Evolutionary conservation across 2,797 vertebrate species (phyloP).

Genomic region (Podarcis lilfordi): DNA sequence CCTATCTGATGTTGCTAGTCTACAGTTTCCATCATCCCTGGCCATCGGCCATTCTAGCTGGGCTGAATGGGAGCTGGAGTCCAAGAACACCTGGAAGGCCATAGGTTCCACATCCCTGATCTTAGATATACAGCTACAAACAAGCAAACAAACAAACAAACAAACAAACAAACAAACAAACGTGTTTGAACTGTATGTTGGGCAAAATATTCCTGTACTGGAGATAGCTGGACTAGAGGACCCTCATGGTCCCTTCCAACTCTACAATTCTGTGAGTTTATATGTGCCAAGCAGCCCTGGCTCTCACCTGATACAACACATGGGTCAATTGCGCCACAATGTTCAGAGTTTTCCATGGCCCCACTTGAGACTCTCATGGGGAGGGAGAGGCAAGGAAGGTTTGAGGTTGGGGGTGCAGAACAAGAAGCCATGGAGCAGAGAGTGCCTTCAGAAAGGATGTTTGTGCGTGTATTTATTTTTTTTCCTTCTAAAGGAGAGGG

Average conservation of each 20-base stretch:
- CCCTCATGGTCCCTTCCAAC: too few relatives aligned
- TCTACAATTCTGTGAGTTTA: neutral
- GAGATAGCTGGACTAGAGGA: too few relatives aligned
- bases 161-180: neutral
- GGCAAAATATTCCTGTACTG: too few relatives aligned
- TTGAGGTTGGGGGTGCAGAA: neutral
- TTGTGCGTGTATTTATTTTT: neutral
- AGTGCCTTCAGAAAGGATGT: slow-evolving; percentile 24
- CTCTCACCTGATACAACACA: neutral
- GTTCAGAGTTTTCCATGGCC: slow-evolving; percentile 3
- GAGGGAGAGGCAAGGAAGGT: neutral
- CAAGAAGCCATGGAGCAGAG: slow-evolving; percentile 26
- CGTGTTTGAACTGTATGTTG: too few relatives aligned
- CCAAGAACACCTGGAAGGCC: neutral
- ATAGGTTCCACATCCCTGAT: too few relatives aligned
- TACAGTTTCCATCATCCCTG: neutral
- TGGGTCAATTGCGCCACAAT: neutral
- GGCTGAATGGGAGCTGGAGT: neutral
- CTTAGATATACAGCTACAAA: neutral
- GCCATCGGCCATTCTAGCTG: neutral
- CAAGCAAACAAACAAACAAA: neutral
- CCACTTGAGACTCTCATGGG: neutral
- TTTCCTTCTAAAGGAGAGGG: neutral
- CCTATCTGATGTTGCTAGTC: neutral
- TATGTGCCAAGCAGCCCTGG: too few relatives aligned